These are phyloP conservation scores for Capitulum mitella DNA, from an alignment of 2,888 invertebrate species.

Conservation along the genomic window DNA sequence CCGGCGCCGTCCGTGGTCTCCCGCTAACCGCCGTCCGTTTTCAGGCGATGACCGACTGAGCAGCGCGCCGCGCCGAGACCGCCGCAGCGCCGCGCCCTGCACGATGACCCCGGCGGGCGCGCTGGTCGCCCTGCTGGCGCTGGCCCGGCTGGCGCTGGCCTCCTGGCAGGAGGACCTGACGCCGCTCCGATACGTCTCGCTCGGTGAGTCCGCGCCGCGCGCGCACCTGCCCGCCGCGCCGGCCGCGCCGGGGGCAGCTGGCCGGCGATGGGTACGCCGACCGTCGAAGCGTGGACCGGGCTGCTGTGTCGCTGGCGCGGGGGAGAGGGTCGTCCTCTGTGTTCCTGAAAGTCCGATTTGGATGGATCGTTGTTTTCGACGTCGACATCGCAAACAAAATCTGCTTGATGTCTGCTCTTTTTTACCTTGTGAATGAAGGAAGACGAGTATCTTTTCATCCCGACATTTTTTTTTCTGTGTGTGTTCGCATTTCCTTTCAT, in stretches of 20 bases:
- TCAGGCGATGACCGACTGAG: not conserved
- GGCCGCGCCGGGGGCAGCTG: not conserved
- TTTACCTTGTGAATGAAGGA: no score
- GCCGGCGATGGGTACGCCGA: not conserved
- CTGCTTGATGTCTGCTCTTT: no score
- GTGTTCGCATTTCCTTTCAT: no score
- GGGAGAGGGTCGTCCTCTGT: no score
- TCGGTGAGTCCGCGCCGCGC: not conserved
- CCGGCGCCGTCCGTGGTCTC: not conserved
- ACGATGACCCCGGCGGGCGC: not conserved
- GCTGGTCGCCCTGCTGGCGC: not conserved
- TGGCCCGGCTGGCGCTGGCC: not conserved
- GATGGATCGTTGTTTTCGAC: no score
- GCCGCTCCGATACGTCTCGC: not conserved
- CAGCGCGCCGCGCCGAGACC: not conserved
- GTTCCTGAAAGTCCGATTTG: no score
- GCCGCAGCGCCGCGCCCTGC: not conserved
- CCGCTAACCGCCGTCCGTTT: not conserved
- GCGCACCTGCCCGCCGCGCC: no score
- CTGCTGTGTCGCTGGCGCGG: no score
- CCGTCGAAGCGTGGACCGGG: no score
- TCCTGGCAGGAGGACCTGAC: conserved; percentile 7
- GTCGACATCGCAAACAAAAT: no score
- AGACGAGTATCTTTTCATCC: no score
- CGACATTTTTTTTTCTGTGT: no score